These are phyloP conservation scores for Drosophila sordidula DNA, from an alignment of 2,888 invertebrate species.

Conservation along the genomic window DNA sequence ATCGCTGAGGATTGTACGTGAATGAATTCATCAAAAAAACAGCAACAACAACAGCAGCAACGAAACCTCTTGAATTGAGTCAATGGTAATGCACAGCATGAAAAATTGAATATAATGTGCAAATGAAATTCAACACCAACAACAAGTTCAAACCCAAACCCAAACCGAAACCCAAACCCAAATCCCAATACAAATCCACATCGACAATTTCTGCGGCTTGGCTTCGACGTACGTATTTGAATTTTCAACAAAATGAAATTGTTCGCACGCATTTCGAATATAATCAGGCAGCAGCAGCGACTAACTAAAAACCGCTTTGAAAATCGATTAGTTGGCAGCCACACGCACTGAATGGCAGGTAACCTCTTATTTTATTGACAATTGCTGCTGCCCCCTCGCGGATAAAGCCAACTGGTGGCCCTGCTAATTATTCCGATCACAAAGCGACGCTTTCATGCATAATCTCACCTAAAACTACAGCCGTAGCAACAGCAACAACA, in stretches of 20 bases:
- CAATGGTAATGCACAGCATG: slow-evolving; percentile 51
- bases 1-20: slow-evolving; percentile 61
- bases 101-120: slow-evolving; percentile 75
- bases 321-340: slow-evolving; percentile 72
- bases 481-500: slow-evolving; percentile 17
- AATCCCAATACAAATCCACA: slow-evolving; percentile 46
- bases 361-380: slow-evolving; percentile 47
- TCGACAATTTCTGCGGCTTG: slow-evolving; percentile 57
- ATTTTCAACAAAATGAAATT: slow-evolving; percentile 72
- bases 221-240: slow-evolving; percentile 49
- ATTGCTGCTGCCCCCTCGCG: slow-evolving; percentile 19
- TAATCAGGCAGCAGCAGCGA: slow-evolving; percentile 53
- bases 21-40: slow-evolving; percentile 68
- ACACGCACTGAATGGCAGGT: slow-evolving; percentile 17
- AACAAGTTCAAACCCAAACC: slow-evolving; percentile 37
- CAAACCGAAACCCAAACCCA: slow-evolving; percentile 37
- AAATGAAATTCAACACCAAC: slow-evolving; percentile 70
- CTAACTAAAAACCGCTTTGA: slow-evolving; percentile 61
- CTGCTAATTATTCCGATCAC: slow-evolving; percentile 70
- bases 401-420: slow-evolving; percentile 9
- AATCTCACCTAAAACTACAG: slow-evolving; percentile 58
- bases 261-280: slow-evolving; percentile 71
- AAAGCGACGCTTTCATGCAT: slow-evolving; percentile 76
- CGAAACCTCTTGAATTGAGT: slow-evolving; percentile 18
- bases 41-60: slow-evolving; percentile 7